phyloP scores from a whole-genome alignment of 2,797 vertebrate species.

The Phylloscopus collybita region DNA sequence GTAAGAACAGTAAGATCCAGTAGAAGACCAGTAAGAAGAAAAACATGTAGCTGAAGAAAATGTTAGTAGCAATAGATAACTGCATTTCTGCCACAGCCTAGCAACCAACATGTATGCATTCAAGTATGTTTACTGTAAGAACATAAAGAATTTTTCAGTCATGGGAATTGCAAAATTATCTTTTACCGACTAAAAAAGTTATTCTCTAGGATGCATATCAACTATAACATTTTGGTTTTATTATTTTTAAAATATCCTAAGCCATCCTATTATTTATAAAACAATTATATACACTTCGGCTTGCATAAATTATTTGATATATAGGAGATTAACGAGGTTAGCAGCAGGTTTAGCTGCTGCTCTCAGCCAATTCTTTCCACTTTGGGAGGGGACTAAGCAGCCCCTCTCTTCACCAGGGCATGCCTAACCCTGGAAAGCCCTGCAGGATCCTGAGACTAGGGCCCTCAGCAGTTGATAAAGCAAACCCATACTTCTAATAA shows the following conservation, averaged over 20 bases:
- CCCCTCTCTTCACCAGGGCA: not conserved
- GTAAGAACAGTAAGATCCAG: not conserved
- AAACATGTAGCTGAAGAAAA: not conserved
- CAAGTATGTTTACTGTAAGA: not conserved
- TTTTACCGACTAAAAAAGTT: not conserved
- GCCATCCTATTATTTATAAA: not conserved
- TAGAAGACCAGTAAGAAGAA: not conserved
- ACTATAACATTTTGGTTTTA: not conserved
- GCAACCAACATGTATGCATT: not conserved
- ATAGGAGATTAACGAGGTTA: not conserved
- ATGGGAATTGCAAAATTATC: not conserved
- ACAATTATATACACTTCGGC: not conserved
- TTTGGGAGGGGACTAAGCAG: not conserved
- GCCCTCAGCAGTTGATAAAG: not conserved
- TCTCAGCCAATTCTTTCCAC: not conserved
- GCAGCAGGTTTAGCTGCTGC: not conserved
- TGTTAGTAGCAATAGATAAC: not conserved
- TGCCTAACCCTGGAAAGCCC: not conserved
- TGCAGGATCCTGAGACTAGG: not conserved
- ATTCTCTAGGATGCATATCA: not conserved
- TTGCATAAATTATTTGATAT: not conserved
- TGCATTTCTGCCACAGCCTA: not conserved
- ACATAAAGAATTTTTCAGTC: not conserved
- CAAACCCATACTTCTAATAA: not conserved
- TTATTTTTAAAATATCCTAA: not conserved